Evolutionary conservation across 2,888 invertebrate species (phyloP), one percentile per base, ranked within the genome.

Genomic region (Lithophane semibrunnea): DNA sequence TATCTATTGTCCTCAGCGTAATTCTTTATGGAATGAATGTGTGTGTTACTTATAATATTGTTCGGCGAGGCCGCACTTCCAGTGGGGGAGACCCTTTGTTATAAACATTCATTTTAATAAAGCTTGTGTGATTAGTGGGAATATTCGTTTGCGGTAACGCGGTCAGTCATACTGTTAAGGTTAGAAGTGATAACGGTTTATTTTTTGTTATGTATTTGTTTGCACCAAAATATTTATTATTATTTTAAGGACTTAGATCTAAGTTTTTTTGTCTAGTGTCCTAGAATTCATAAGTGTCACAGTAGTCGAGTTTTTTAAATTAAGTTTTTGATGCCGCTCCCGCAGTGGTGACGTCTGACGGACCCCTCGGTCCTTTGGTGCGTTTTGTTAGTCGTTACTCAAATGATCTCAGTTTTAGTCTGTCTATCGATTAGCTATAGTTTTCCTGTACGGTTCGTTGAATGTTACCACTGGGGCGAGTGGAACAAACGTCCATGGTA

Each of bases 401-500:
- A 81, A 89, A 83, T 94, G 93, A 95, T 95, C 94, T 95, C 95
- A 93, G 89, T 91, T 92, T 90, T 89, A 88, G 90, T 91, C 88
- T 89, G 86, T 91, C 85, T 91, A 87, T 88, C 86, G 86, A 87
- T 91, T 92, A 92, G 90, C 89, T 91, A 84, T 91, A 86, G 87
- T 87, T 88, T 86, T 80, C 77, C 80, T 84, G 69, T 79, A 74
- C 60, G 76, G 77, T 85, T 89, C 86, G 87, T 91, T 90, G 92
- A 80, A 88, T 90, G 88, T 91, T 91, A 93, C 91, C 93, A 90
- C 91, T 91, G 89, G 91, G 90, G 91, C 86, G 85, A 91, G 93
- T 90, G 94, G 95, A 95, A 94, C 92, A 95, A 96, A 96, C 96
- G 96, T 96, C 96, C 96, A 96, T 95, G 92, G 96, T 96, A 95